Conservation (phyloP, 2,888 invertebrate species). For the Sepioteuthis lessoniana region DNA sequence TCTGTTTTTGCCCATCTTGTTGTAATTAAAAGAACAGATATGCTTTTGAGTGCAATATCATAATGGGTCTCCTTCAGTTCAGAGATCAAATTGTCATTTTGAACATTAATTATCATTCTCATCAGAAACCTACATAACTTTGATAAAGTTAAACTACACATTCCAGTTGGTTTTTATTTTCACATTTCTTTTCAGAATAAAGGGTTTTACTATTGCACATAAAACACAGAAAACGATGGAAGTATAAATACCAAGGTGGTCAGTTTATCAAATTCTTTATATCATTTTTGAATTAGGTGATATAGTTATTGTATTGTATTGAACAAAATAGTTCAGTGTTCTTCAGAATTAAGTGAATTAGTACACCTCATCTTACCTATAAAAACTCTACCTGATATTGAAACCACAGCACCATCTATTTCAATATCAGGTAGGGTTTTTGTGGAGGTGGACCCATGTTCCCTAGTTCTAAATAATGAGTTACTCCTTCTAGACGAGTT, state of each 20-base stretch:
- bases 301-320: too few relatives aligned
- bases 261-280: not conserved
- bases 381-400: too few relatives aligned
- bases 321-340: too few relatives aligned
- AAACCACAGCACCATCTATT: too few relatives aligned
- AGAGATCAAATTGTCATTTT: not conserved
- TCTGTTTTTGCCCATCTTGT: constrained; percentile 11
- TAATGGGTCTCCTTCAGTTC: not conserved
- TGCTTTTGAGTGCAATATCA: not conserved
- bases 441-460: too few relatives aligned
- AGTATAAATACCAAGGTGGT: not conserved
- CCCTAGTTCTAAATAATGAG: too few relatives aligned
- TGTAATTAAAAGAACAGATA: constrained; percentile 20
- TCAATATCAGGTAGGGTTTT: too few relatives aligned
- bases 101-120: not conserved
- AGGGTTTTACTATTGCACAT: not conserved
- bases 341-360: too few relatives aligned
- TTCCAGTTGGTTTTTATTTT: not conserved
- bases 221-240: not conserved
- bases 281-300: too few relatives aligned
- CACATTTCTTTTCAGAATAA: not conserved
- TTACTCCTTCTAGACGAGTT: too few relatives aligned
- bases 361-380: too few relatives aligned
- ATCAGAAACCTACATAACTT: not conserved
- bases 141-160: not conserved